These are phyloP conservation scores for Lycopodina hypogea DNA, from an alignment of 37 sponge, comb jelly and placozoan genomes.

Conservation along the genomic window DNA sequence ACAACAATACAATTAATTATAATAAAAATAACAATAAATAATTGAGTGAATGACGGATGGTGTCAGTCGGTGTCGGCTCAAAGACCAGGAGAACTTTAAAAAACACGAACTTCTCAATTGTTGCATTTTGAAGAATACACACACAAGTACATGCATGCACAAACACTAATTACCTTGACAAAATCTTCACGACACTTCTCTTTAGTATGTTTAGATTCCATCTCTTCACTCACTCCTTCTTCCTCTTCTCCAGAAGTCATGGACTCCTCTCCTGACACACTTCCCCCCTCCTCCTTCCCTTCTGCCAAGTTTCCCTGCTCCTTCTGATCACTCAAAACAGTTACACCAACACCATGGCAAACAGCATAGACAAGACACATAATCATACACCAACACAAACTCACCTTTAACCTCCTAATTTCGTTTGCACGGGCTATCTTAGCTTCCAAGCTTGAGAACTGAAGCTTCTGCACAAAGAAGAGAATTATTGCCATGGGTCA, in stretches of 20 bases:
- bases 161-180: background rate
- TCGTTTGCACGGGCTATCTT: conserved; percentile 63
- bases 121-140: no score
- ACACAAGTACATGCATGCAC: no score
- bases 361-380: background rate
- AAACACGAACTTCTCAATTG: no score
- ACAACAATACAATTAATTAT: no score
- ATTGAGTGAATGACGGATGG: no score
- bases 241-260: conserved; percentile 32
- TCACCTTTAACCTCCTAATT: conserved; percentile 45
- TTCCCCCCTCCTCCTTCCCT: conserved; percentile 4
- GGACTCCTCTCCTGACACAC: background rate
- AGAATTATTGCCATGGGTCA: background rate
- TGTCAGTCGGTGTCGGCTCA: no score
- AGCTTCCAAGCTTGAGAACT: conserved; percentile 49
- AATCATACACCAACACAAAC: background rate
- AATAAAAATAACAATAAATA: no score
- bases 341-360: background rate
- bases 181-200: background rate
- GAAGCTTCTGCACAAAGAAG: background rate
- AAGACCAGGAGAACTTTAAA: no score
- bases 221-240: conserved; percentile 6
- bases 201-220: background rate
- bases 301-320: conserved; percentile 2
- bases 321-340: background rate